phyloP scores from a whole-genome alignment of 2,113 vertebrate species.

The Ciconia boyciana region DNA sequence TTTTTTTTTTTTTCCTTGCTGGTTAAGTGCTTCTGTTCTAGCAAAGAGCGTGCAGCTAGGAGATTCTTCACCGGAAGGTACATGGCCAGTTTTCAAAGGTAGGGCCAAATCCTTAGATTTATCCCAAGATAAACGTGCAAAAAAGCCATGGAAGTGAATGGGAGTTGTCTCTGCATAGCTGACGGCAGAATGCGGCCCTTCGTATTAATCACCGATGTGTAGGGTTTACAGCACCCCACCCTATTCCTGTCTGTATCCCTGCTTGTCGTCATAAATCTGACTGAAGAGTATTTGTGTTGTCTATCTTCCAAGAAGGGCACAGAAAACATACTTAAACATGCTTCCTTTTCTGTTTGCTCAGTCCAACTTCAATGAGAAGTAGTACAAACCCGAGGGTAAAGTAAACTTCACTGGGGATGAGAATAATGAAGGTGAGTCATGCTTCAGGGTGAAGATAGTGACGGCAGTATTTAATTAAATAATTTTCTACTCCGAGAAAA shows the following conservation, averaged over 20 bases:
- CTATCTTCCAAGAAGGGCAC: conserved; percentile 70
- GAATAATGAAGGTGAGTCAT: conserved; percentile 45
- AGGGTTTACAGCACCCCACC: conserved; percentile 70
- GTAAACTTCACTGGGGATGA: conserved; percentile 66
- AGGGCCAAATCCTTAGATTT: conserved; percentile 15
- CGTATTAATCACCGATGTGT: conserved; percentile 43
- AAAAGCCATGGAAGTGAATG: conserved; percentile 25
- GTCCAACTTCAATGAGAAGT: conserved; percentile 51
- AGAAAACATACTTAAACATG: conserved; percentile 68
- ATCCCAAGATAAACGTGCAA: neutral
- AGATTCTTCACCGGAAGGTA: conserved; percentile 5
- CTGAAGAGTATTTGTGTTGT: conserved; percentile 74
- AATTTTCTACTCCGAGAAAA: neutral
- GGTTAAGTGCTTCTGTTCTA: neutral
- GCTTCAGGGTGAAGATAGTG: neutral
- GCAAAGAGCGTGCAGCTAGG: neutral
- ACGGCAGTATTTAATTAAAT: conserved; percentile 22
- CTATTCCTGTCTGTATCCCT: conserved; percentile 72
- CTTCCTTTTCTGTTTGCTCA: conserved; percentile 70
- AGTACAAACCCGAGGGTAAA: conserved; percentile 70
- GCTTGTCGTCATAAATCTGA: conserved; percentile 73
- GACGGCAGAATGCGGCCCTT: conserved; percentile 25
- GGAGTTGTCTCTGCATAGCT: conserved; percentile 40
- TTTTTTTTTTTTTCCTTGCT: neutral
- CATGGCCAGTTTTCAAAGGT: conserved; percentile 29